phyloP scores from a whole-genome alignment of 2,113 vertebrate species.

The Odobenus rosmarus region DNA sequence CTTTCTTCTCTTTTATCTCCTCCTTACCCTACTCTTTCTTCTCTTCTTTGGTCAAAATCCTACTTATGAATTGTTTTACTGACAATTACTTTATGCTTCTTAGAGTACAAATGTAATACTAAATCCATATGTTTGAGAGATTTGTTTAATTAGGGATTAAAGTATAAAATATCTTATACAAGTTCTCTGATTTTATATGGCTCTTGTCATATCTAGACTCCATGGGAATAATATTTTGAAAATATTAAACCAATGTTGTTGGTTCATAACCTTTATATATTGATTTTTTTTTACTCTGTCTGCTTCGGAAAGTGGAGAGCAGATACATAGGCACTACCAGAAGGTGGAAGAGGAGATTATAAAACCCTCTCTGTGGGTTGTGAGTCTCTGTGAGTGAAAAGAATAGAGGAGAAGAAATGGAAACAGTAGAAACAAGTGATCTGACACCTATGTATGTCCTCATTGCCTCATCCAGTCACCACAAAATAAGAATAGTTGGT shows the following conservation, averaged over 20 bases:
- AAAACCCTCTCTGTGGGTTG: background rate
- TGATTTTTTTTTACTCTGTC: background rate
- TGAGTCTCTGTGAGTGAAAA: background rate
- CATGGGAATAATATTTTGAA: background rate
- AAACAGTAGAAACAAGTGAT: background rate
- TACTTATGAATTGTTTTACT: slow-evolving; percentile 3
- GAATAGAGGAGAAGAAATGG: background rate
- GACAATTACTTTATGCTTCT: slow-evolving; percentile 28
- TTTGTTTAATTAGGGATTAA: background rate
- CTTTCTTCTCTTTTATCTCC: background rate
- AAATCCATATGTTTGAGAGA: background rate
- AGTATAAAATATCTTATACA: background rate
- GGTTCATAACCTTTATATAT: background rate
- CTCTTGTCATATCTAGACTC: background rate
- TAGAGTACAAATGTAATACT: slow-evolving; percentile 10
- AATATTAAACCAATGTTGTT: background rate
- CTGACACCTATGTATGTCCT: background rate
- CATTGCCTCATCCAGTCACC: background rate
- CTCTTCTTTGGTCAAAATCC: background rate
- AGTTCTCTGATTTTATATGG: background rate
- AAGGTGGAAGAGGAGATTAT: background rate
- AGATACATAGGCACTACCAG: too few relatives aligned
- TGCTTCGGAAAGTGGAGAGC: background rate
- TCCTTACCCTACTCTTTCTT: background rate
- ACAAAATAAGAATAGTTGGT: background rate